phyloP scores from a whole-genome alignment of 2,888 invertebrate genomes.

The Lampropteryx suffumata region DNA sequence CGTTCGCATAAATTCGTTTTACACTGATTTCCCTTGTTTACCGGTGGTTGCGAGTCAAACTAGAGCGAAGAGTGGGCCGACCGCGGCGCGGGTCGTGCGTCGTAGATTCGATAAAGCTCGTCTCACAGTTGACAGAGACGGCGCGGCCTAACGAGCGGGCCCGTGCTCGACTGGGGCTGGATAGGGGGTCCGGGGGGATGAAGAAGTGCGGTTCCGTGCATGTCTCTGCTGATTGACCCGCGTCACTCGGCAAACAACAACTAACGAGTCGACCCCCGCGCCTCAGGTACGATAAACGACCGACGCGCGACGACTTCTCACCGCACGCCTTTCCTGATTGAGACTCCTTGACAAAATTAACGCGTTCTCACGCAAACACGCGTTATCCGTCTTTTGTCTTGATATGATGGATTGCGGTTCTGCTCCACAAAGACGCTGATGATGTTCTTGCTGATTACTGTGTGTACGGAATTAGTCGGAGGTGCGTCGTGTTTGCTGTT shows the following conservation, averaged over 20 bases:
- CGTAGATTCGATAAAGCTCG: constrained; percentile 83
- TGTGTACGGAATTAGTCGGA: constrained; percentile 66
- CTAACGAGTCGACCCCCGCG: constrained; percentile 80
- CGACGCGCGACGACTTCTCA: constrained; percentile 66
- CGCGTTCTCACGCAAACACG: constrained; percentile 76
- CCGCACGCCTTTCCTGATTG: constrained; percentile 71
- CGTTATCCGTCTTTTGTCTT: constrained; percentile 72
- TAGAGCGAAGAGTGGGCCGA: constrained; percentile 76
- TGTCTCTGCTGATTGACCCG: constrained; percentile 83
- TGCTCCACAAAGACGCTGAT: constrained; percentile 70
- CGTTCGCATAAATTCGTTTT: constrained; percentile 72
- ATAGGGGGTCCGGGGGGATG: constrained; percentile 56
- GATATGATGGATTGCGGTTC: constrained; percentile 79
- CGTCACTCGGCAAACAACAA: constrained; percentile 83
- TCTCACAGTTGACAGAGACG: constrained; percentile 81
- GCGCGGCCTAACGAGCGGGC: constrained; percentile 76
- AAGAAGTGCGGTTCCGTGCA: constrained; percentile 83
- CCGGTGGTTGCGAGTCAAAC: constrained; percentile 75
- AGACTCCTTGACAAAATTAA: constrained; percentile 81
- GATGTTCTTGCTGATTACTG: constrained; percentile 75
- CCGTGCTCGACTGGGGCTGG: constrained; percentile 43
- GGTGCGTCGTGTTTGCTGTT: constrained; percentile 47
- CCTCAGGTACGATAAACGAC: constrained; percentile 76
- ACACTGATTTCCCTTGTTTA: constrained; percentile 79
- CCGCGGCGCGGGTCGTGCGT: constrained; percentile 79